These are phyloP conservation scores for Mesaphorura yosii DNA, from an alignment of 1,140 invertebrate species.

Conservation along the genomic window DNA sequence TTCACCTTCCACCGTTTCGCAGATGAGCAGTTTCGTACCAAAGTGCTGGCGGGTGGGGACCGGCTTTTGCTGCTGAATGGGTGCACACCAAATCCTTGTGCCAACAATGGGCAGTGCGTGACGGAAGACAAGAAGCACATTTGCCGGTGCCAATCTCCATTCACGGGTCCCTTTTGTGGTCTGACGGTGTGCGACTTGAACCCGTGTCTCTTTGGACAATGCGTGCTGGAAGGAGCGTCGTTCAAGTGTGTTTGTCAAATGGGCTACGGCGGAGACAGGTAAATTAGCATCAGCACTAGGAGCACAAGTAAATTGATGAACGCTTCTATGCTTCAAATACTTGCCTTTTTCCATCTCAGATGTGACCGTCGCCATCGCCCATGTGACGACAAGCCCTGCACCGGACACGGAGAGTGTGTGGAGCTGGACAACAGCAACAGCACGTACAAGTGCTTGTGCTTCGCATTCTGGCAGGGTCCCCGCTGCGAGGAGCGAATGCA, in stretches of 20 bases:
- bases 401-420: conserved; percentile 53
- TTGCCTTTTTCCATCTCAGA: conserved; percentile 37
- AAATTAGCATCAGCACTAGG: neutral
- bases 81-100: conserved; percentile 56
- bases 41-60: conserved; percentile 24
- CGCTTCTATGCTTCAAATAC: neutral
- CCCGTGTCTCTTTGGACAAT: conserved; percentile 57
- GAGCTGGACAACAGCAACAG: conserved; percentile 47
- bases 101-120: conserved; percentile 51
- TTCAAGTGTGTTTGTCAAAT: conserved; percentile 42
- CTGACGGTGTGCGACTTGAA: conserved; percentile 56
- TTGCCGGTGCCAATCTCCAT: conserved; percentile 52
- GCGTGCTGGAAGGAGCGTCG: conserved; percentile 40
- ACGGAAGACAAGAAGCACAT: conserved; percentile 38
- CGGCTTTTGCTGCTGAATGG: conserved; percentile 36
- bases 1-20: no score
- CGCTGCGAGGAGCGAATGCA: conserved; percentile 49
- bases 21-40: conserved; percentile 29
- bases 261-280: conserved; percentile 42
- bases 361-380: conserved; percentile 54
- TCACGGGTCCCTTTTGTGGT: conserved; percentile 49
- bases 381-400: conserved; percentile 56
- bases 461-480: conserved; percentile 58
- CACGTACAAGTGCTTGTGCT: conserved; percentile 53
- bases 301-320: conserved; percentile 5